Base-by-base conservation (phyloP, 30 jellyfish, hydroid and myxozoan genomes). In the Hydractinia echinata region DNA sequence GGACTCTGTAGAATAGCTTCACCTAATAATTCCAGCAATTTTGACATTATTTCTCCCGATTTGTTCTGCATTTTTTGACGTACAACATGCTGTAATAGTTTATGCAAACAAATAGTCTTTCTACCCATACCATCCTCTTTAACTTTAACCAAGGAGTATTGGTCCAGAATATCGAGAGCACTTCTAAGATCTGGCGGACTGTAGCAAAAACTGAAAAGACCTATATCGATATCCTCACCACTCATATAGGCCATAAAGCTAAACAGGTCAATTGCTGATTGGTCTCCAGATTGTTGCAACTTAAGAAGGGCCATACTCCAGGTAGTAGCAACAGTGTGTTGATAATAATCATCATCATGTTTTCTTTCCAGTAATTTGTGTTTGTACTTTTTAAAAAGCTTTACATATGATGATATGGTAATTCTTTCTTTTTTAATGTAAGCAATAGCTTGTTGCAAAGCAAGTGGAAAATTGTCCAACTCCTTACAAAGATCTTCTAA, bases 381-480 rank as follows among this genome's bases (percentile, higher is more conserved):
- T 13, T 44, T n/a, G 74, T 44, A 64, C 0, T 64, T 7, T 64
- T 64, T 51, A 4, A 64, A 64, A 44, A 64, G 19, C 16, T 7
- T 6, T 51, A 64, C 4, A 64, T 64, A 64, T 51, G 7, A 7
- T 7, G 74, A 13, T 64, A 64, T 64, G 10, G 74, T 6, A n/a
- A 44, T 44, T 14, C 53, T 76, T 54, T 8, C 71, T 52, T 77
- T 76, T 77, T 55, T 76, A 8, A 85, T 79, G 77, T 85, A 85
- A 9, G 94, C 84, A 6, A 85, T 49, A 55, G 94, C 94, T 53
- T 85, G 94, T 61, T 85, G 94, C 55, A 85, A 54, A 16, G 94
- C 94, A 3, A 85, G 81, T 4, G 94, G 94, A 19, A 76, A 85
- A 72, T 86, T 62, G 6, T 79, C 87, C 88, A 85, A 66, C 66